Evolutionary conservation across 2,113 vertebrate genomes (phyloP), one percentile per base, ranked within the genome.

Genomic region (Uria aalge): DNA sequence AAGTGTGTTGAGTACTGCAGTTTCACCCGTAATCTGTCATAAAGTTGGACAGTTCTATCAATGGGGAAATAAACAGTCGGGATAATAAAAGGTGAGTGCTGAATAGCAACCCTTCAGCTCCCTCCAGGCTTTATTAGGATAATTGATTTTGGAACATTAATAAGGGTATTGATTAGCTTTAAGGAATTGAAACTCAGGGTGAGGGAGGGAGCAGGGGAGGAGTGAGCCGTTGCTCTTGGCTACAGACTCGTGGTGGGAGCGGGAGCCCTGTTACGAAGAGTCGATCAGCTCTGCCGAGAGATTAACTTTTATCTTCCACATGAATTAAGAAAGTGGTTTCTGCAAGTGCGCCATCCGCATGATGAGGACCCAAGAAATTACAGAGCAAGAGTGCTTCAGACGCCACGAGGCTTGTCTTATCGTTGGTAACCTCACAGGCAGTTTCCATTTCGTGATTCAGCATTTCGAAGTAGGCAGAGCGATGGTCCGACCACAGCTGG

Each of bases 131-230:
- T 98, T 98, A 98, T 98, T 98, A 98, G 98, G 98, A 98, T 99
- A 99, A 99, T 99, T 99, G 98, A 99, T 99, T 98, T 98, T 97
- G 97, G 98, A 97, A 97, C 98, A 98, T 98, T 98, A 99, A 99
- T 99, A 98, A 98, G 98, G 98, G n/a, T 99, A 99, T 99, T 98
- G 98, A 99, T 98, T 98, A 98, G 59, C 94, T 94, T 94, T 84
- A 97, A 98, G 97, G 98, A 97, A 98, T 98, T 97, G 92, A 98
- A 97, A 96, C 94, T 89, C 77, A 77, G 90, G 55, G 72, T 60
- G 92, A 97, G 91, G 79, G 95, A 86, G 89, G 90, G 77, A 93
- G 76, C 87, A 60, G 57, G 45, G 82, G 80, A 95, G 95, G 94
- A 96, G 77, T 27, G 89, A 91, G 91, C 90, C 11, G 47, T 75